Percentiles rank a stretch among this genome's conserved stretches.
These are phyloP conservation scores for Hedya salicella DNA, from an alignment of 2,888 invertebrate genomes.

Conservation along the genomic window DNA sequence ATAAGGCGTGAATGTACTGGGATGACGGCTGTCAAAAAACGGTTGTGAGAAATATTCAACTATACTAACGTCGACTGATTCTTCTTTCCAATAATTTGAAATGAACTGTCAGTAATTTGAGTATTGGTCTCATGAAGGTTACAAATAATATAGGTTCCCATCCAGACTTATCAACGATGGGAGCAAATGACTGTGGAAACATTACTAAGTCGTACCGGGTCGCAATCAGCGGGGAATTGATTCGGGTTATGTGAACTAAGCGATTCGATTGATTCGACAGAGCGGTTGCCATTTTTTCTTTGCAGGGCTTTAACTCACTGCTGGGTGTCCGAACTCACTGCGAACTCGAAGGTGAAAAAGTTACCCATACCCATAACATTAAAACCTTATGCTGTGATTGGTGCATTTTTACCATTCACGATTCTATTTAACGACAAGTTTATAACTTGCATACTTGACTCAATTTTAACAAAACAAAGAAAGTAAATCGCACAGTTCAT, in stretches of 20 bases:
- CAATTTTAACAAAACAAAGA: no score
- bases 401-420: no score
- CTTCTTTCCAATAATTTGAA: no score
- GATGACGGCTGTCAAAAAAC: no score
- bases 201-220: slow-evolving; percentile 10
- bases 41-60: no score
- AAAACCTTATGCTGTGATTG: no score
- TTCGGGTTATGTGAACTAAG: slow-evolving; percentile 16
- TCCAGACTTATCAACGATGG: slow-evolving; percentile 4
- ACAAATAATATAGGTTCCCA: neutral
- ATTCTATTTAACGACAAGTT: no score
- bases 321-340: neutral
- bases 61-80: no score
- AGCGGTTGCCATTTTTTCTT: neutral
- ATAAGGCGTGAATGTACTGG: no score
- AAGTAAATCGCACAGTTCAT: no score
- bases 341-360: neutral
- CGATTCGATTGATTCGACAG: slow-evolving; percentile 20
- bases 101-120: neutral
- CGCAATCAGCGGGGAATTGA: slow-evolving; percentile 20
- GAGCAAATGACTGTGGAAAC: slow-evolving; percentile 14
- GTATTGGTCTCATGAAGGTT: neutral
- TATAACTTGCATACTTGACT: no score
- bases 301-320: neutral
- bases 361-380: no score